A percentile compares a stretch with the other conserved stretches of the same genome.
Conservation (phyloP, 2,113 vertebrate species). For the Sprattus sprattus region DNA sequence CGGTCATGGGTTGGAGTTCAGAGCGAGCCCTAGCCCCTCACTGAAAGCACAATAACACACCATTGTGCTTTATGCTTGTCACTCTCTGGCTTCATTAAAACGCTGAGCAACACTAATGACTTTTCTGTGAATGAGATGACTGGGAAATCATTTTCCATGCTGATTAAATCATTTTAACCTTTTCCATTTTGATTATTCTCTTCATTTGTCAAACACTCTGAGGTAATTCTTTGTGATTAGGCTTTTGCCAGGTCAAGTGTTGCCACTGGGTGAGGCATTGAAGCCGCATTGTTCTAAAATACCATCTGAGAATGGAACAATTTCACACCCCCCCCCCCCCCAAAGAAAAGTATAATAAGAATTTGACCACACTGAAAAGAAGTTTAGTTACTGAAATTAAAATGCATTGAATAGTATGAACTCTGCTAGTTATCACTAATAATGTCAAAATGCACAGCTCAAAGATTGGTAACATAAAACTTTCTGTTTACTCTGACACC, state of each 20-base stretch:
- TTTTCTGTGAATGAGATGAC: slow-evolving; percentile 7
- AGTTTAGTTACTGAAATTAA: not conserved
- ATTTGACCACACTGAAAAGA: not conserved
- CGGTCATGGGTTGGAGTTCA: slow-evolving; percentile 60
- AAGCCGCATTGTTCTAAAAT: not conserved
- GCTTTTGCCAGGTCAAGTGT: slow-evolving; percentile 7
- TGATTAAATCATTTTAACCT: slow-evolving; percentile 15
- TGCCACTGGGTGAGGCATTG: not conserved
- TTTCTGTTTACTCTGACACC: not conserved
- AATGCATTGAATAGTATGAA: not conserved
- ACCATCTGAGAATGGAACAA: not conserved
- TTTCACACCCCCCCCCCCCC: too few species aligned
- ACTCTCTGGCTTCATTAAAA: slow-evolving; percentile 4
- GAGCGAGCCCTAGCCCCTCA: slow-evolving; percentile 56
- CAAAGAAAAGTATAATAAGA: too few species aligned
- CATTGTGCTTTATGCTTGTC: slow-evolving; percentile 51
- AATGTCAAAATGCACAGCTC: too few species aligned
- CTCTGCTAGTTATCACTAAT: too few species aligned
- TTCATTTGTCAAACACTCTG: slow-evolving; percentile 10
- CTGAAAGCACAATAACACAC: slow-evolving; percentile 64
- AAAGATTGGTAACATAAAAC: not conserved
- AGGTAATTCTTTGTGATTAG: not conserved
- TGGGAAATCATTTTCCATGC: not conserved
- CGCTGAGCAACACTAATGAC: slow-evolving; percentile 1
- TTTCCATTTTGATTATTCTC: slow-evolving; percentile 14